These are phyloP conservation scores for Pediacus dermestoides DNA, from an alignment of 2,888 invertebrate genomes.

Conservation along the genomic window DNA sequence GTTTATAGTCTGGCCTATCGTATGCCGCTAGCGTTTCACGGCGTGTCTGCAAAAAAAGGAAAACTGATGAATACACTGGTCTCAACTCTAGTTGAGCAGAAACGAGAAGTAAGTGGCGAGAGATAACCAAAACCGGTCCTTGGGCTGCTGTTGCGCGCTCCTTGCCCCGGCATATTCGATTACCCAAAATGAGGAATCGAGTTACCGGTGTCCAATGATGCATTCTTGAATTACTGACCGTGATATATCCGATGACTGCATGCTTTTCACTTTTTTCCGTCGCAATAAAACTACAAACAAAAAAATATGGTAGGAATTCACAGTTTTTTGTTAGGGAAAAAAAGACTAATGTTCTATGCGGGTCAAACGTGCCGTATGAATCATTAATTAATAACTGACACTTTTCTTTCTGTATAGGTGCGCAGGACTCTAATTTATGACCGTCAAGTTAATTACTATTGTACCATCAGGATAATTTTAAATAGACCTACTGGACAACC, in stretches of 20 bases:
- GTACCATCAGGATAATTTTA: too few species aligned
- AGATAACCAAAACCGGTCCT: constrained; percentile 15
- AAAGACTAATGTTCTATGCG: constrained; percentile 24
- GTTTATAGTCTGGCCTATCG: constrained; percentile 1
- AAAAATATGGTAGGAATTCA: constrained; percentile 4
- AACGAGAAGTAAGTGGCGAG: constrained; percentile 4
- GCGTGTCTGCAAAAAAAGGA: constrained; percentile 10
- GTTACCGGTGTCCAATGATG: constrained; percentile 15
- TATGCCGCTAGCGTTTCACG: constrained; percentile 5
- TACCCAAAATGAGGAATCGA: constrained; percentile 23
- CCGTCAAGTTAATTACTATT: constrained; percentile 8
- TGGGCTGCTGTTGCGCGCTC: not conserved
- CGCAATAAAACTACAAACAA: too few species aligned
- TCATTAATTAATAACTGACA: constrained; percentile 35
- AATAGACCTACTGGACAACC: too few species aligned
- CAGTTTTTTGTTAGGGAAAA: constrained; percentile 11
- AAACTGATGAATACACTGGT: too few species aligned
- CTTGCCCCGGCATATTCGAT: constrained; percentile 17
- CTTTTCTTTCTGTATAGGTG: constrained; percentile 13
- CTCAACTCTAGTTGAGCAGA: too few species aligned
- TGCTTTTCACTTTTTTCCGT: constrained; percentile 8
- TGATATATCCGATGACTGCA: constrained; percentile 14
- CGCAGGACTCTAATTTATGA: constrained; percentile 27
- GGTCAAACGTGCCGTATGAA: constrained; percentile 28
- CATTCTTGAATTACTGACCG: constrained; percentile 9